These are phyloP conservation scores for Schlechtendalia chinensis DNA, from an alignment of 1,140 invertebrate species.

Conservation along the genomic window DNA sequence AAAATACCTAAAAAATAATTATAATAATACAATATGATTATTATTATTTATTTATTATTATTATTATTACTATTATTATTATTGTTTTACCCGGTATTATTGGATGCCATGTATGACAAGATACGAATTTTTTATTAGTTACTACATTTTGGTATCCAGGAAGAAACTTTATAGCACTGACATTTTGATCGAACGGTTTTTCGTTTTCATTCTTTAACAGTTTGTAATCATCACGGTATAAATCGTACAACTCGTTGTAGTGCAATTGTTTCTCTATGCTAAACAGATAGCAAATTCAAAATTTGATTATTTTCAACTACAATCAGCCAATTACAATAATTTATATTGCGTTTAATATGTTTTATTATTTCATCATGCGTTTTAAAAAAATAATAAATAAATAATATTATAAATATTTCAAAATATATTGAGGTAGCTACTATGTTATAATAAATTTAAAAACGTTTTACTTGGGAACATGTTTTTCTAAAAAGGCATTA, in stretches of 20 bases:
- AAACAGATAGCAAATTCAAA: not conserved
- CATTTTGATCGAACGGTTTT: not conserved
- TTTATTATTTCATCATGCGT: not conserved
- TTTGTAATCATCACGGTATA: constrained; percentile 33
- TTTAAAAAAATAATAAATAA: not conserved
- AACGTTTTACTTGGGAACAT: constrained; percentile 37
- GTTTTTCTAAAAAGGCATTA: constrained; percentile 28
- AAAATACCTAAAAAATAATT: constrained; percentile 11
- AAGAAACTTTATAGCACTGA: not conserved
- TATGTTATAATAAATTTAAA: not conserved
- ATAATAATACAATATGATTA: not conserved
- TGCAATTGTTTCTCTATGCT: constrained; percentile 19
- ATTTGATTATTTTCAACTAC: not conserved
- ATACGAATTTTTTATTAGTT: constrained; percentile 15
- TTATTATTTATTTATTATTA: not conserved
- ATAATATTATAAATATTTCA: not conserved
- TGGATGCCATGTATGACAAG: constrained; percentile 31
- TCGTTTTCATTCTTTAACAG: constrained; percentile 2
- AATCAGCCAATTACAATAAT: no score
- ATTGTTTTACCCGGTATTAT: constrained; percentile 15
- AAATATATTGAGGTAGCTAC: not conserved
- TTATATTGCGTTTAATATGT: no score
- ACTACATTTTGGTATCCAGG: constrained; percentile 11
- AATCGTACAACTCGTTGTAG: constrained; percentile 35
- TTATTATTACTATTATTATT: not conserved